Base-by-base conservation (phyloP, 2,888 invertebrate species). In the Drosophila trichaetosa region DNA sequence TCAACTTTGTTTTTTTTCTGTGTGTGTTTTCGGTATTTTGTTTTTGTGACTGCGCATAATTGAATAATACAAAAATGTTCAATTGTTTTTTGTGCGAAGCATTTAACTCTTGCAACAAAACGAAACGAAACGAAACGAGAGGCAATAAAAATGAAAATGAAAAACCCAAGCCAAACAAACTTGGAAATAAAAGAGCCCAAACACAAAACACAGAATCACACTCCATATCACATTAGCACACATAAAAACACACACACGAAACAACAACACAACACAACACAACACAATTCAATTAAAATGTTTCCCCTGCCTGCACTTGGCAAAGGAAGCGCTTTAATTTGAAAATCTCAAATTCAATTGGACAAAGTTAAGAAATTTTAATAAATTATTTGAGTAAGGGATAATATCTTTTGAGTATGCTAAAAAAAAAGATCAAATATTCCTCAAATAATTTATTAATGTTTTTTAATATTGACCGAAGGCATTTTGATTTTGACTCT, bases 11-110 rank as follows among this genome's bases (percentile, higher is more conserved):
- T 24, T 7, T 7, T 33, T 11, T 33, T 31, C 10, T 46, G 21
- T 63, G 38, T 53, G 24, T 24, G 18, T 38, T 36, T 54, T 53
- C 18, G 31, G 51, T 8, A 2, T 36, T 8, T 64, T 33, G 48
- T 58, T 48, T 49, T 60, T 69, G 66, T 69, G 61, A 51, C 71
- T 60, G 62, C 70, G 79, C 73, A 79, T 86, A 86, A 86, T 88
- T 80, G 84, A 88, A 88, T 86, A 86, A 86, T 83, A 65, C 36
- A 83, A 67, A 48, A 51, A 40, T 63, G 38, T 82, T 83, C 79
- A 83, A 85, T 85, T 85, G 81, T 76, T 82, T 67, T 54, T 54
- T 54, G 54, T 51, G 31, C 51, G 48, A 70, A 62, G 70, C 57
- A 36, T 70, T 64, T 64, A 49, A 70, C 42, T 49, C 33, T 21